Evolutionary conservation across 2,888 invertebrate species (phyloP).

Genomic region (Abscondita cerata): DNA sequence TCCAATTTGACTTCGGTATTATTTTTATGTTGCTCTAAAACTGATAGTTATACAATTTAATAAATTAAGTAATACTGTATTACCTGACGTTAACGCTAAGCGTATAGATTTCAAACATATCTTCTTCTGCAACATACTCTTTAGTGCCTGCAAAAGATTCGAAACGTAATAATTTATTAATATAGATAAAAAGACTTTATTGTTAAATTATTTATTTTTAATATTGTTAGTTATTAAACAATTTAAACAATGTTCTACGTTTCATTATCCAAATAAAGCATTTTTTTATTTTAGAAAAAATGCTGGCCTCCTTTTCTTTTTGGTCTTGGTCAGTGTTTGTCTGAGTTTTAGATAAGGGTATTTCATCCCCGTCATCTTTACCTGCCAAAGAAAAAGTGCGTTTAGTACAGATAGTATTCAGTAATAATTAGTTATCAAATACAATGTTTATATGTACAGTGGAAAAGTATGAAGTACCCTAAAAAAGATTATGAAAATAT

Average conservation of each 20-base stretch:
- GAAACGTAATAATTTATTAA: constrained; percentile 14
- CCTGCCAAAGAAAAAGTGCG: constrained; percentile 60
- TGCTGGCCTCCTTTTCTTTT: constrained; percentile 57
- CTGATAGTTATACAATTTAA: neutral
- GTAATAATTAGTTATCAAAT: constrained; percentile 10
- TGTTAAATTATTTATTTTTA: constrained; percentile 30
- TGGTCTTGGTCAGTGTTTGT: constrained; percentile 60
- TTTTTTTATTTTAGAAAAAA: constrained; percentile 66
- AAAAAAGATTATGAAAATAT: too few species aligned
- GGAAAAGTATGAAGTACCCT: too few species aligned
- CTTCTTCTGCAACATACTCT: constrained; percentile 65
- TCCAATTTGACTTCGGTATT: constrained; percentile 11
- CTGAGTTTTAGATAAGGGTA: constrained; percentile 61
- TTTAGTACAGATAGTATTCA: constrained; percentile 33
- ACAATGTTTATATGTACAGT: too few species aligned
- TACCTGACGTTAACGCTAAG: constrained; percentile 64
- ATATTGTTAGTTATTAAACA: constrained; percentile 23
- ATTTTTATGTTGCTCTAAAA: neutral
- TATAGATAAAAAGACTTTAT: constrained; percentile 20
- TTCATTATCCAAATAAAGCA: constrained; percentile 65
- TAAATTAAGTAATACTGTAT: constrained; percentile 40
- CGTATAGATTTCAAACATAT: constrained; percentile 68
- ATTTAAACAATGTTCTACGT: constrained; percentile 14
- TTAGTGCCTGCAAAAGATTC: constrained; percentile 66
- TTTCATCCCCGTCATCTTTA: constrained; percentile 49